These are phyloP conservation scores for Leptinotarsa texana DNA, from an alignment of 1,140 invertebrate species.

Conservation along the genomic window DNA sequence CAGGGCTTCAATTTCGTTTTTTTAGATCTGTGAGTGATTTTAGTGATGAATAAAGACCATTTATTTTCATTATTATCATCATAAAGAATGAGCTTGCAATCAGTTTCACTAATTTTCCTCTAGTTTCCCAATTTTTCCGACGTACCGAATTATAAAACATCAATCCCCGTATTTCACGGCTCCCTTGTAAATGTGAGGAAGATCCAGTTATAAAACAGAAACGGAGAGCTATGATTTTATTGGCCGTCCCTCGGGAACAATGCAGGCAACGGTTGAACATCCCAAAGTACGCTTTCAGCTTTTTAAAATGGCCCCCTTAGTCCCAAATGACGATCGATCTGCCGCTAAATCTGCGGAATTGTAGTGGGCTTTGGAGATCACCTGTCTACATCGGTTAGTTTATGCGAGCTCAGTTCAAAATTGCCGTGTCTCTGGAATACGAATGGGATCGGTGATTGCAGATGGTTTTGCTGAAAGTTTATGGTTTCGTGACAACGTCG, in stretches of 20 bases:
- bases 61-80: too few species aligned
- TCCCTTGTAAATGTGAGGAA: neutral
- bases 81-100: too few species aligned
- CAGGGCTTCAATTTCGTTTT: too few species aligned
- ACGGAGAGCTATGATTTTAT: slow-evolving; percentile 50
- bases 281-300: slow-evolving; percentile 55
- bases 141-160: neutral
- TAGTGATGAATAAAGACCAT: too few species aligned
- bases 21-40: too few species aligned
- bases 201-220: slow-evolving; percentile 11
- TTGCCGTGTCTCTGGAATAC: slow-evolving; percentile 2
- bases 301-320: slow-evolving; percentile 55
- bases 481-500: too few species aligned
- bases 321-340: slow-evolving; percentile 55
- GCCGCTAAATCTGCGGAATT: slow-evolving; percentile 53
- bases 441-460: neutral
- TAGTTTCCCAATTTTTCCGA: neutral
- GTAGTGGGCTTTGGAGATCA: slow-evolving; percentile 47
- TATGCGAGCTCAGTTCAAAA: slow-evolving; percentile 23
- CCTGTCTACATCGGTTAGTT: slow-evolving; percentile 28
- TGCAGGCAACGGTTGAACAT: slow-evolving; percentile 45
- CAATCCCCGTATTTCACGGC: neutral
- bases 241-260: slow-evolving; percentile 46
- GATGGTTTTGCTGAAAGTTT: neutral
- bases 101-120: too few species aligned